Evolutionary conservation across 2,113 vertebrate genomes (phyloP).

Genomic region (Leptodactylus fuscus): DNA sequence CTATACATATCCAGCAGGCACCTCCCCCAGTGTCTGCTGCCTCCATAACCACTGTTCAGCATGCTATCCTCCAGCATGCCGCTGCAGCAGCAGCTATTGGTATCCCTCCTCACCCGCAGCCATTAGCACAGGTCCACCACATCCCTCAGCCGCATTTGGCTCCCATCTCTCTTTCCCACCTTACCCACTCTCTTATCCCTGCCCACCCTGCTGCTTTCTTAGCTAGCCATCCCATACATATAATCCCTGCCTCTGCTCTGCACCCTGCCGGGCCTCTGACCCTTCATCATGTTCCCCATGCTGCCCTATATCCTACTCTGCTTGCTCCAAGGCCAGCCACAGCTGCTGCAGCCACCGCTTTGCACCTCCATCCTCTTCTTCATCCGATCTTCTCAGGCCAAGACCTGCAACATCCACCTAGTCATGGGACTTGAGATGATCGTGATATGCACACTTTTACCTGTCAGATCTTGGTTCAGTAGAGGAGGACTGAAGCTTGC

Average conservation of each 20-base stretch:
- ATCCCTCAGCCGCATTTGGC: conserved; percentile 96
- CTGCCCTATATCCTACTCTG: conserved; percentile 89
- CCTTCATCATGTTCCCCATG: conserved; percentile 90
- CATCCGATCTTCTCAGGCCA: conserved; percentile 99
- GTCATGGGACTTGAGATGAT: conserved; percentile 90
- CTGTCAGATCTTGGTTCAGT: background rate
- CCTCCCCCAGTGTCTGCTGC: conserved; percentile 85
- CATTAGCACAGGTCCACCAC: conserved; percentile 94
- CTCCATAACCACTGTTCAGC: conserved; percentile 93
- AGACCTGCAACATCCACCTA: conserved; percentile 97
- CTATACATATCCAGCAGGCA: conserved; percentile 93
- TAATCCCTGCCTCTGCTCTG: conserved; percentile 95
- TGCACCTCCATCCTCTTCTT: conserved; percentile 94
- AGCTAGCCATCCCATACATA: conserved; percentile 95
- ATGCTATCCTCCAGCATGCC: conserved; percentile 93
- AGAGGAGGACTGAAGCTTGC: background rate
- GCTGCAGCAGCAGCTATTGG: conserved; percentile 87
- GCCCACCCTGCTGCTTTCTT: conserved; percentile 93
- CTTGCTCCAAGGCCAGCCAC: conserved; percentile 85
- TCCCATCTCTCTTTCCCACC: conserved; percentile 91
- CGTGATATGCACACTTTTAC: background rate
- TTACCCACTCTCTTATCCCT: conserved; percentile 93
- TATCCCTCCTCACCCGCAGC: conserved; percentile 87
- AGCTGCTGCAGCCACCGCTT: conserved; percentile 86
- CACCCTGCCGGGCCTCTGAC: conserved; percentile 89